A percentile compares a stretch with the other conserved stretches of the same genome.
Evolutionary conservation across 2,113 vertebrate species (phyloP).

Genomic region (Hystrix cristata): DNA sequence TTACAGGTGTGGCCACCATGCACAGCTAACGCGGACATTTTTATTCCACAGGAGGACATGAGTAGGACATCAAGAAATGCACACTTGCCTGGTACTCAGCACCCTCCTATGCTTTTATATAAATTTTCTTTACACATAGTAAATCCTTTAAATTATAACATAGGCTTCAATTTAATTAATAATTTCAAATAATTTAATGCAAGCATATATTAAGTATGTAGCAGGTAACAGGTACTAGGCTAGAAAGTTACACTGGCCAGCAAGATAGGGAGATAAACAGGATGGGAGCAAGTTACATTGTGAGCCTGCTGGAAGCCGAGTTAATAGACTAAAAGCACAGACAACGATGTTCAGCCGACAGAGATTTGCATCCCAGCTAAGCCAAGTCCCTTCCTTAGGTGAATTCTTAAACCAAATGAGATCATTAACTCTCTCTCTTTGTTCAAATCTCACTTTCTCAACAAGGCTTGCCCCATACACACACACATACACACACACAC

Average conservation of each 20-base stretch:
- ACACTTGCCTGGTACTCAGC: not conserved
- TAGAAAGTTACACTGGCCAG: not conserved
- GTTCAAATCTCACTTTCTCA: not conserved
- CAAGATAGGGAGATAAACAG: not conserved
- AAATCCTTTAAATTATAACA: not conserved
- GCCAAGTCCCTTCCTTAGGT: too few relatives aligned
- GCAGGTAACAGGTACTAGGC: not conserved
- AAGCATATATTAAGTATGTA: not conserved
- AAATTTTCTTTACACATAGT: not conserved
- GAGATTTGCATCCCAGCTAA: not conserved
- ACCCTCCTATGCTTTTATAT: not conserved
- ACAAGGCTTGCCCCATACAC: not conserved
- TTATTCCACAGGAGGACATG: not conserved
- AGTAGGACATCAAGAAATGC: not conserved
- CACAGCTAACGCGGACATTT: too few relatives aligned
- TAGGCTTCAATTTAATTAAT: not conserved
- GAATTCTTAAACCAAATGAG: not conserved
- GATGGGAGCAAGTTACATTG: not conserved
- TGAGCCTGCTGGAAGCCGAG: not conserved
- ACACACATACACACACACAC: not conserved
- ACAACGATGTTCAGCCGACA: not conserved
- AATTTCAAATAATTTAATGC: conserved; percentile 10
- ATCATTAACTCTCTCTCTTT: not conserved
- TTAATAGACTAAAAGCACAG: not conserved
- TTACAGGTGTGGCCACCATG: too few relatives aligned